Base-by-base conservation (phyloP, 2,888 invertebrate species). In the Rhingia rostrata region DNA sequence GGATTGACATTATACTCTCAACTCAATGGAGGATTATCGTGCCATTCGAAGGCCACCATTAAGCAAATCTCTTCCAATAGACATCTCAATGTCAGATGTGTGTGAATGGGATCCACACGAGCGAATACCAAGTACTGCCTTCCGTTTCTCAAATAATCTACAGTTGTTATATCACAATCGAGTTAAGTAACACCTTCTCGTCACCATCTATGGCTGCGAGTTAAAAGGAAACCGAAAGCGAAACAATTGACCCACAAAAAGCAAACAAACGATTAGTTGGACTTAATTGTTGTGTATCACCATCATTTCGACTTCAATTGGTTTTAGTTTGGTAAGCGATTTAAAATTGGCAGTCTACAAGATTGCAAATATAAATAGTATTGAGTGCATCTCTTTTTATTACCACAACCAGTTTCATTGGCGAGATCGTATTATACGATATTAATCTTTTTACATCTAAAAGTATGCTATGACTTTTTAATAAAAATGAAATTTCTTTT, bases 1-100 rank as follows among this genome's bases (percentile, higher is more conserved):
- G n/a, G n/a, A 73, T 69, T 74, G 72, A 73, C 77, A 78, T 83
- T 81, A 54, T 60, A 39, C 43, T 69, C 9, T 9, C 14, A 10
- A 49, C 14, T 6, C 22, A 2, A 22, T 7, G 9, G 60, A 60
- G 4, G 39, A 39, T 45, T 12, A 49, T 58, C 66, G 51, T 67
- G 66, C 37, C 63, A 60, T 39, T 33, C 37, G 77, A 79, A 83
- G 83, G 73, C 60, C 73, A 41, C 9, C 45, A 22, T 22, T 2
- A 2, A 22, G 12, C 9, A 60, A 32, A 60, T 45, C 43, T 64
- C 43, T 51, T 63, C 54, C 9, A 53, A 60, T 41, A 66, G 70
- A 53, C 77, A 70, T 51, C 54, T 72, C 72, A 82, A 73, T 66
- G 66, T 72, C 72, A 39, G 41, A 6, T 49, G 43, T 49, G n/a